These are phyloP conservation scores for Amyelois transitella DNA, from an alignment of 1,140 invertebrate genomes.

Conservation along the genomic window DNA sequence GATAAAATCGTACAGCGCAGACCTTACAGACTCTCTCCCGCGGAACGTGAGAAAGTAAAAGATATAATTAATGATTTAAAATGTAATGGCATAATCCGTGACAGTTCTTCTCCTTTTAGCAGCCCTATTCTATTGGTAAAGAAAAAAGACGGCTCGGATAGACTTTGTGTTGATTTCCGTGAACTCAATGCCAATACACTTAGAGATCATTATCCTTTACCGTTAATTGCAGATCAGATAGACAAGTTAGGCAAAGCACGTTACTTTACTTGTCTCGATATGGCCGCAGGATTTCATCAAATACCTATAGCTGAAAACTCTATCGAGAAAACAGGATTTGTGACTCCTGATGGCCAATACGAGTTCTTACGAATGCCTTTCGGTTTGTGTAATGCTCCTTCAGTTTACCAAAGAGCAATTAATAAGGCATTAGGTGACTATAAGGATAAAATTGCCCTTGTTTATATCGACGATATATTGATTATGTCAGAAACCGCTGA, in stretches of 20 bases:
- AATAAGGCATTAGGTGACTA: conserved; percentile 39
- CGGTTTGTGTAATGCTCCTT: conserved; percentile 42
- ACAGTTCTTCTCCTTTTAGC: conserved; percentile 21
- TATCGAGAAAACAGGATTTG: conserved; percentile 34
- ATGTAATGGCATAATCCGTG: conserved; percentile 13
- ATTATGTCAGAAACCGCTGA: conserved; percentile 13
- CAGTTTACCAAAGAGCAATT: conserved; percentile 47
- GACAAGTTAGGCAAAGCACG: conserved; percentile 36
- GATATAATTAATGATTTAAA: conserved; percentile 14
- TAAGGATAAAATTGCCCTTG: conserved; percentile 10
- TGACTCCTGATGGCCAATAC: conserved; percentile 31
- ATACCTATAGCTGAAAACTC: conserved; percentile 23
- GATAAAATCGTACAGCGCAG: conserved; percentile 27
- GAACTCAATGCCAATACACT: conserved; percentile 29
- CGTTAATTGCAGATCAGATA: conserved; percentile 41
- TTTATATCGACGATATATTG: conserved; percentile 29
- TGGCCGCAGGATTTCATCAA: conserved; percentile 48
- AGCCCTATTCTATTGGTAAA: conserved; percentile 30
- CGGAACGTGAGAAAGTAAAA: conserved; percentile 16
- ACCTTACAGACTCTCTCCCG: conserved; percentile 32
- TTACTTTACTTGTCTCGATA: conserved; percentile 32
- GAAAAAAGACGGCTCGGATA: conserved; percentile 26
- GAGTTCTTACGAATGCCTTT: conserved; percentile 37
- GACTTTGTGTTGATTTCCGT: conserved; percentile 32
- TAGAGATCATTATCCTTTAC: conserved; percentile 30